Evolutionary conservation across 2,888 invertebrate genomes (phyloP), one percentile per base, ranked within the genome.

Genomic region (Tenthredo livida): DNA sequence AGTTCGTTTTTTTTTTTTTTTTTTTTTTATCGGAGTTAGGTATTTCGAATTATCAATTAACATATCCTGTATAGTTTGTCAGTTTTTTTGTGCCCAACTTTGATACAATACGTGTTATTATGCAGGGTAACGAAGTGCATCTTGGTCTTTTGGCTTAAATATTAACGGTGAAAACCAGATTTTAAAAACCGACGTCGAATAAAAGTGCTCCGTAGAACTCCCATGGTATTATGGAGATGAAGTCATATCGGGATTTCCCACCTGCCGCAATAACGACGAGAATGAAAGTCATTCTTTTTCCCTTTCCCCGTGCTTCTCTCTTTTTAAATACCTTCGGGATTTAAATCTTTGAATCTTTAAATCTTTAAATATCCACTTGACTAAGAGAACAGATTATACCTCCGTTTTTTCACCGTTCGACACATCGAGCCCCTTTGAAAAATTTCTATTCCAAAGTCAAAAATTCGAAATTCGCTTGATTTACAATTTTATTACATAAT

Each of bases 161-260:
- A 29, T 54, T 54, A 67, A 21, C 70, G 37, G n/a, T 70, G n/a
- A 7, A 37, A 70, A 70, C 9, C 37, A 37, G 37, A 70, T 70
- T 70, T n/a, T 4, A 70, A 61, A 21, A 15, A 47, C 47, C 12
- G 12, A 47, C 7, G n/a, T 37, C n/a, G 15, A 70, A 70, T n/a
- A 70, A 6, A n/a, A 40, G 40, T 37, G 70, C 70, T 17, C 9
- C 33, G 33, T 70, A n/a, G 37, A 37, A 29, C 12, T 37, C 37
- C 29, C 37, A 29, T n/a, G 37, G 37, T 70, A 70, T 70, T 70
- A 37, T 37, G 70, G 21, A 70, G 17, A 70, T 70, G n/a, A 70
- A 70, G 70, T 29, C 70, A 37, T 70, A 70, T 70, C 37, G 70
- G 25, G 37, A 70, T 70, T 70, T 70, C 70, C 37, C 70, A 70